These are phyloP conservation scores for Bicyclus anynana DNA, from an alignment of 1,140 invertebrate species.

Conservation along the genomic window DNA sequence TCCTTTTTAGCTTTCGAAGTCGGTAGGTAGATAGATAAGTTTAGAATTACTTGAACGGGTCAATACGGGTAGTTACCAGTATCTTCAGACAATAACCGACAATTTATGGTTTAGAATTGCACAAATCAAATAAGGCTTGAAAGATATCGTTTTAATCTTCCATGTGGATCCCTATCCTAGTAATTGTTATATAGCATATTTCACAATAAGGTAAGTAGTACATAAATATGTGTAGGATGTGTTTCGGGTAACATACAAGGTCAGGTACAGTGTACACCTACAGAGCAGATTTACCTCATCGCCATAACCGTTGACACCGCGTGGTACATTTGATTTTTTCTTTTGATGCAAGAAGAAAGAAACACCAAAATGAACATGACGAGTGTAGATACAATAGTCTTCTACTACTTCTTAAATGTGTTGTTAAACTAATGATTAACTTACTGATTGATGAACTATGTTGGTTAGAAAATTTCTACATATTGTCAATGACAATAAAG, in stretches of 20 bases:
- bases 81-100: too few relatives aligned
- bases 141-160: too few relatives aligned
- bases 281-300: constrained; percentile 86
- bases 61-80: too few relatives aligned
- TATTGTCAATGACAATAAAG: too few relatives aligned
- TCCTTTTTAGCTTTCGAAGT: too few relatives aligned
- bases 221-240: constrained; percentile 3
- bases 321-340: constrained; percentile 94
- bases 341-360: constrained; percentile 78
- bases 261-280: constrained; percentile 44
- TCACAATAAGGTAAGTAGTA: background rate
- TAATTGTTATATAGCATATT: background rate
- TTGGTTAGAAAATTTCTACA: too few relatives aligned
- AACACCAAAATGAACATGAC: constrained; percentile 79
- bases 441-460: background rate
- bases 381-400: constrained; percentile 37
- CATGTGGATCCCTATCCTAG: too few relatives aligned
- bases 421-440: background rate
- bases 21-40: too few relatives aligned
- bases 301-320: constrained; percentile 93
- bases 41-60: too few relatives aligned
- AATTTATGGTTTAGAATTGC: too few relatives aligned
- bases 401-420: background rate
- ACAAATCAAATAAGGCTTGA: too few relatives aligned
- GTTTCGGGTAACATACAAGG: constrained; percentile 18